Evolutionary conservation across 1,140 invertebrate genomes (phyloP), one percentile per base, ranked within the genome.

Genomic region (Sarcophaga bullata): DNA sequence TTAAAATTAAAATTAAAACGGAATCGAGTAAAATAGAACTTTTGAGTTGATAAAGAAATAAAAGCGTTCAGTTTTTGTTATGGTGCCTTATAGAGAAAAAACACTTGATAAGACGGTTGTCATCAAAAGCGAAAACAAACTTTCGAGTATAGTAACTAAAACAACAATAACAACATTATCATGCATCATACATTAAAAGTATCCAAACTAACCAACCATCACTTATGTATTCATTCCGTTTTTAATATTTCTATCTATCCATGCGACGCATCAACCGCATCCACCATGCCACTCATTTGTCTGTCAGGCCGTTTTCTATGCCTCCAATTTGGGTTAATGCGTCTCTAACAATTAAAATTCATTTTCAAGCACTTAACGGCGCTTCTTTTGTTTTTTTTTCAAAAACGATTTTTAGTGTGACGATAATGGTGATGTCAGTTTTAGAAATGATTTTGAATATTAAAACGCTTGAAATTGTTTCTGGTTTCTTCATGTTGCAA

Each of bases 261-360:
- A 37, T 37, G 25, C 25, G 25, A 37, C 25, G 25, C 25, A 37
- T 37, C 25, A 37, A 37, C 25, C 25, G n/a, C n/a, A 68, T 13
- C 13, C 54, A n/a, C 15, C 15, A n/a, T n/a, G 7, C 7, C 54
- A 58, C n/a, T 13, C 54, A 58, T 58, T n/a, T 58, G n/a, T 58
- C 54, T 13, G 54, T 58, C 54, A n/a, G n/a, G 15, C 13, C 54
- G n/a, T 58, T n/a, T n/a, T n/a, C 54, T n/a, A 76, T 15, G 15
- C 75, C 4, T 68, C 17, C 75, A 78, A 78, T 78, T 78, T 78
- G 75, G 75, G 75, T 78, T 78, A 78, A 78, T 78, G 75, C 75
- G 75, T 78, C 50, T 50, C 48, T 78, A 50, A 50, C 75, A 78
- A 78, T 78, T 78, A 78, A 78, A 48, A 19, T 49, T n/a, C 50